Conservation (phyloP, 2,797 vertebrate genomes). For the Austrolebias charrua region DNA sequence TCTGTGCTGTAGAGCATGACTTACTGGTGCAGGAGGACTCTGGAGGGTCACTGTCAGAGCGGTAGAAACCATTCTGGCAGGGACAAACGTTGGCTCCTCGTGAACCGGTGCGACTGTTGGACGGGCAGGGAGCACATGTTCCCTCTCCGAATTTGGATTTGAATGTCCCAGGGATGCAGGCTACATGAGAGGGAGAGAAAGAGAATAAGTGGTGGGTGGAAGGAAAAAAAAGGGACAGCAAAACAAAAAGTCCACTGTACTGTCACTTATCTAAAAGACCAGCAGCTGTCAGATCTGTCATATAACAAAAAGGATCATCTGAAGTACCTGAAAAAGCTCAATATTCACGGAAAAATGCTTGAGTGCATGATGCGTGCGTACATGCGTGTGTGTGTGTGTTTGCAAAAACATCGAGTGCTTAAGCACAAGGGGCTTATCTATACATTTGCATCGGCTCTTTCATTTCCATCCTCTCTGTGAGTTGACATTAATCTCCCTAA, state of each 20-base stretch:
- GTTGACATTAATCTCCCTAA: constrained; percentile 65
- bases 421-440: constrained; percentile 53
- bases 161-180: constrained; percentile 89
- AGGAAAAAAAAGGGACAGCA: constrained; percentile 6
- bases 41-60: constrained; percentile 88
- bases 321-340: constrained; percentile 24
- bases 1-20: constrained; percentile 52
- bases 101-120: constrained; percentile 88
- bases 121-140: constrained; percentile 87
- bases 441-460: constrained; percentile 57
- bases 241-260: constrained; percentile 1
- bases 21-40: constrained; percentile 95
- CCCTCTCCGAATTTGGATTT: constrained; percentile 94
- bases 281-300: constrained; percentile 49
- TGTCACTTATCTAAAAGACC: constrained; percentile 52
- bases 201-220: constrained; percentile 28
- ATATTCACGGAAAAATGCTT: constrained; percentile 30
- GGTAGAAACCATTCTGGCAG: constrained; percentile 89
- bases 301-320: constrained; percentile 25
- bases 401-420: constrained; percentile 36
- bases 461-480: constrained; percentile 36
- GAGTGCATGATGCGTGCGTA: no score
- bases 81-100: constrained; percentile 87
- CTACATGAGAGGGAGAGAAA: constrained; percentile 65
- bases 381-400: not conserved